Base-by-base conservation (phyloP, 37 sponge, comb jelly and placozoan genomes). In the Dysidea cf. avara region DNA sequence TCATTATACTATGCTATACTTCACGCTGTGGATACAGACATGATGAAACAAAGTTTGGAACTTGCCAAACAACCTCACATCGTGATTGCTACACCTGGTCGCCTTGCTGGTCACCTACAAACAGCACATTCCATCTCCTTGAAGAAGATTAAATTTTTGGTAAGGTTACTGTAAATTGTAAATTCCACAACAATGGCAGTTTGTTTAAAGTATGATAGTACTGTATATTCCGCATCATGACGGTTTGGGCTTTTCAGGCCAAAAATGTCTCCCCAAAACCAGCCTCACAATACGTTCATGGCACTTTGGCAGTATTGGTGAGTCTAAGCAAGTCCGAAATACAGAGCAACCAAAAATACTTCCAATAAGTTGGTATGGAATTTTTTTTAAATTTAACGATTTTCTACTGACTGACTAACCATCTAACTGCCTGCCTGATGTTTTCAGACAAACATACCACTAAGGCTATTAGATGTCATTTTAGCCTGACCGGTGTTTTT, bases 51-150 rank as follows among this genome's bases (percentile, higher is more conserved):
- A 66, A 79, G 93, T 50, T 39, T 88, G 40, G 74, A 61, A 12
- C 75, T 99, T 9, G 58, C 96, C 32, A 61, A 70, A 43, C 70
- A 76, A 33, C 99, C 99, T 26, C 99, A 99, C 35, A 54, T 99
- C 61, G 86, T 99, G 56, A 72, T 99, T 56, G 99, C 91, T 68
- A 99, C 99, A 14, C 99, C 99, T 5, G 99, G 99, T 38, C 54
- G 99, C 46, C 79, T 99, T 5, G 93, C 96, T 30, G 94, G 90
- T 70, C 99, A 95, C 57, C 58, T 99, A 31, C 73, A 65, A 40
- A 96, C 77, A 55, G 86, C 91, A 22, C 89, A 92, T 53, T 85
- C 89, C n/a, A 35, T 95, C 28, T 81, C 83, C 20, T 62, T 99
- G 64, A 61, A 69, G 46, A 92, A 72, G 69, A 80, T 95, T 30